Evolutionary conservation across 2,113 vertebrate genomes (phyloP).

Genomic region (Charadrius vociferus): DNA sequence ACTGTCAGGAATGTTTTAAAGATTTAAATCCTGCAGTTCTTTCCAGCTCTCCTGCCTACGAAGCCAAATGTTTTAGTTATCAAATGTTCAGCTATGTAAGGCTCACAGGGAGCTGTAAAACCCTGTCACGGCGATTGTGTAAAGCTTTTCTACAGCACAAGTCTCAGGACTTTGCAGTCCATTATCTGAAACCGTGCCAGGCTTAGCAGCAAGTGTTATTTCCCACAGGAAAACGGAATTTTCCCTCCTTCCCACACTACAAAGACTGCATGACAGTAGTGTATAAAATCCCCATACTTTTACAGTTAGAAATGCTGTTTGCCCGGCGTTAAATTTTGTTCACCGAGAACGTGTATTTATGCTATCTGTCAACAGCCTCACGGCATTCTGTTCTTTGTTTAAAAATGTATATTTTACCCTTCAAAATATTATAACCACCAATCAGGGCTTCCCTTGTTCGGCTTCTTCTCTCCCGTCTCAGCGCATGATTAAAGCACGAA

Average conservation of each 20-base stretch:
- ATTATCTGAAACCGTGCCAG: not conserved
- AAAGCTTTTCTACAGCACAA: slow-evolving; percentile 1
- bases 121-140: not conserved
- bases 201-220: slow-evolving; percentile 12
- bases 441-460: not conserved
- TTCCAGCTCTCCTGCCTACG: slow-evolving; percentile 16
- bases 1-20: slow-evolving; percentile 14
- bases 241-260: not conserved
- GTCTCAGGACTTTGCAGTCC: not conserved
- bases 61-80: slow-evolving; percentile 43
- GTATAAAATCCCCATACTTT: not conserved
- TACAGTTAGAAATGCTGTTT: not conserved
- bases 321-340: not conserved
- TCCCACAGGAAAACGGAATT: slow-evolving; percentile 11
- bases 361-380: not conserved
- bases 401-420: not conserved
- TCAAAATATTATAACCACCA: not conserved
- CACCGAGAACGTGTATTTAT: not conserved
- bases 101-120: slow-evolving; percentile 41
- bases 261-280: not conserved
- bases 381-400: not conserved
- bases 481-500: not conserved
- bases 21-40: slow-evolving; percentile 28
- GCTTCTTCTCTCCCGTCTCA: not conserved
- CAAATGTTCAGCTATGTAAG: not conserved